Conservation (phyloP, 2,113 vertebrate species). For the Pluvianellus socialis region DNA sequence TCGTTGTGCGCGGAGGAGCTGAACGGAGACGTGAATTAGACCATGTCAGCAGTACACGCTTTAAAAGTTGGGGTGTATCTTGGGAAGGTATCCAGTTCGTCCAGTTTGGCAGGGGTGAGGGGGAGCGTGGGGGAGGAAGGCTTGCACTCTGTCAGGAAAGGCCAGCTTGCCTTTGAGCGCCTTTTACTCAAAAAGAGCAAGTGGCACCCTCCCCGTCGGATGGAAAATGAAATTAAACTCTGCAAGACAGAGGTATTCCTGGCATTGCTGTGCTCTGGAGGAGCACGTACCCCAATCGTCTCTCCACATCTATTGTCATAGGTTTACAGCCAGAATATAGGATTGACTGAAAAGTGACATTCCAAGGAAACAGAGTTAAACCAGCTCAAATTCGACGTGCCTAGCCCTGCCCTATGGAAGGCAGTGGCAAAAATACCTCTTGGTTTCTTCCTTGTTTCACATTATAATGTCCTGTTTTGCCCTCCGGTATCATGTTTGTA, state of each 20-base stretch:
- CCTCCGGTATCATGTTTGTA: accelerated
- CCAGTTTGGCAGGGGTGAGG: constrained; percentile 8
- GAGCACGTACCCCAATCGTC: accelerated
- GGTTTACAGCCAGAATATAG: neutral
- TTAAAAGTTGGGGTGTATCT: constrained; percentile 41
- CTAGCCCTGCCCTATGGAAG: neutral
- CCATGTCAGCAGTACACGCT: neutral
- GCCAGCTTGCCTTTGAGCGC: neutral
- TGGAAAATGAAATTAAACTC: neutral
- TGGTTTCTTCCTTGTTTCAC: neutral
- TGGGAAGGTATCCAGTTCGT: constrained; percentile 4
- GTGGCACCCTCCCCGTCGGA: neutral
- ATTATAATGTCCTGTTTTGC: neutral
- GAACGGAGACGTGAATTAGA: neutral
- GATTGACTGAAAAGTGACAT: neutral
- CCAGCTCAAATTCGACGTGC: neutral
- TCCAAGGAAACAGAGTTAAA: neutral
- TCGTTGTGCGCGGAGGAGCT: neutral
- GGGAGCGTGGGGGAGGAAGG: neutral
- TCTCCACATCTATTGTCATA: neutral
- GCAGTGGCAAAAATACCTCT: neutral
- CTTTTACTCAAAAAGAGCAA: neutral
- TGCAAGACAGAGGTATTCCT: neutral
- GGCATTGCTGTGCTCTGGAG: neutral
- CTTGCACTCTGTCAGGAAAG: neutral